Evolutionary conservation across 1,140 invertebrate genomes (phyloP).

Genomic region (Drosophila ohnishii): DNA sequence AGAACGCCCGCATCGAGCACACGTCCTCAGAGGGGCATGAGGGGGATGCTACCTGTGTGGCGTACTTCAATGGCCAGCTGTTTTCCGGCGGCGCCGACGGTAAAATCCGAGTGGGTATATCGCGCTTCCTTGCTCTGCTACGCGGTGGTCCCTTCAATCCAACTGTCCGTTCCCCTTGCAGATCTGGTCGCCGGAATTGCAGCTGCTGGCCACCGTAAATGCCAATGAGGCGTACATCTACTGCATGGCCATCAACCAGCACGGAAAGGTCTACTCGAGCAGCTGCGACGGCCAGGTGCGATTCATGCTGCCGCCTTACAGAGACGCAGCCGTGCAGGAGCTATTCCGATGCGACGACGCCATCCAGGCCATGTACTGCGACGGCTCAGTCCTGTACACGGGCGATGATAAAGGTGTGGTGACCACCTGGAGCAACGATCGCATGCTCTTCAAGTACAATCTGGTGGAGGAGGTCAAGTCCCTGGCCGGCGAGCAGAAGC

Average conservation of each 20-base stretch:
- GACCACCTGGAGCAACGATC: constrained; percentile 78
- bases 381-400: constrained; percentile 68
- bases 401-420: constrained; percentile 82
- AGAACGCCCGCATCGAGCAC: constrained; percentile 62
- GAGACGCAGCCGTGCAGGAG: constrained; percentile 47
- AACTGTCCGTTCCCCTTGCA: constrained; percentile 9
- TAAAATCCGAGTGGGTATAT: constrained; percentile 78
- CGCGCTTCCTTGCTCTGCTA: neutral
- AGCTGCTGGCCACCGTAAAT: constrained; percentile 61
- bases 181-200: constrained; percentile 61
- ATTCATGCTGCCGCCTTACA: constrained; percentile 70
- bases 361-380: constrained; percentile 76
- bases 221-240: constrained; percentile 79
- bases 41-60: constrained; percentile 73
- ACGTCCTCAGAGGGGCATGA: constrained; percentile 73
- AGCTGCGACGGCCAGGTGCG: constrained; percentile 80
- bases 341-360: constrained; percentile 74
- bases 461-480: constrained; percentile 81
- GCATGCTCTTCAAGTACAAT: constrained; percentile 80
- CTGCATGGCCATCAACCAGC: constrained; percentile 69
- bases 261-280: constrained; percentile 79
- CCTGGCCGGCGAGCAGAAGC: constrained; percentile 66
- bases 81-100: constrained; percentile 82
- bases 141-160: neutral
- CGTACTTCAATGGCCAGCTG: constrained; percentile 64